Evolutionary conservation across 2,797 vertebrate genomes (phyloP), one percentile per base, ranked within the genome.

Genomic region (Xiphophorus birchmanni): DNA sequence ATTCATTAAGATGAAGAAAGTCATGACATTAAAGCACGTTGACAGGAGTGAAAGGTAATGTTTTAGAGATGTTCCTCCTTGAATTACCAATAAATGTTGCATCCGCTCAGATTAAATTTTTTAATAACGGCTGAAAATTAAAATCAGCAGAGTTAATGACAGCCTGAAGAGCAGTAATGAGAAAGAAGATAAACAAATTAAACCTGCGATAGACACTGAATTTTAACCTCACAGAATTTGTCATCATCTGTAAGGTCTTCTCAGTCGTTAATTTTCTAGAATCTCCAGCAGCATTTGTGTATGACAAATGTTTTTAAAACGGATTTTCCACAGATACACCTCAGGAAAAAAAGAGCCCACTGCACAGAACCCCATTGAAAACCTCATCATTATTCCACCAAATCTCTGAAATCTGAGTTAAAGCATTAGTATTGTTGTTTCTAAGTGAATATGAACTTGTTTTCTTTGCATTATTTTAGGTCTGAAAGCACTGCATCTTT

Each of bases 111-210:
- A 60, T 44, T 23, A 29, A 71, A 73, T 77, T 37, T 79, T 60
- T 79, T 73, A 82, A 77, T 73, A 60, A 79, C 79, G 15, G 74
- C 37, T 65, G 60, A 78, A 58, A 75, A 77, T 82, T 32, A 65
- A 56, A 32, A 74, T 26, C 23, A 60, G 65, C n/a, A 60, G 23
- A 37, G 73, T 47, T 79, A 81, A 48, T 13, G 18, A 73, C 26
- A 73, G 23, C n/a, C 42, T 78, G 54, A 73, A 73, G 45, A 58
- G 58, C 21, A 80, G 37, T 65, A 54, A 74, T 56, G 9, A 75
- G n/a, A 21, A n/a, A 54, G 47, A 48, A 45, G 35, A 73, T 9
- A 32, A 26, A 26, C 23, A 77, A 74, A 71, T 77, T 35, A 76
- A 52, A 77, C 54, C 40, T 67, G n/a, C 37, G 40, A 75, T 32